phyloP scores from a whole-genome alignment of 2,797 vertebrate species.

The Aphelocoma californica region DNA sequence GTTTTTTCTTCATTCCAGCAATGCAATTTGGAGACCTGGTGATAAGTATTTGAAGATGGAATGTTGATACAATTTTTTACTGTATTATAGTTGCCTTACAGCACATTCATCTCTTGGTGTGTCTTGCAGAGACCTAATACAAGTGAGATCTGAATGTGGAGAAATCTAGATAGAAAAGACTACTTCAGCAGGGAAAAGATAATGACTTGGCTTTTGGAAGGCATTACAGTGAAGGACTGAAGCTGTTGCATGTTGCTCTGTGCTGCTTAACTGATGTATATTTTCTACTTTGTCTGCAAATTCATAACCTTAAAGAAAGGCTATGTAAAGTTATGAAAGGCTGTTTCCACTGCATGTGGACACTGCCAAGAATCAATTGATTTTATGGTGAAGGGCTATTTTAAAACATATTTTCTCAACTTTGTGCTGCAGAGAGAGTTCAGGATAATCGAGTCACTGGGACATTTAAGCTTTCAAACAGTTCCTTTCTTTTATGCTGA shows the following conservation, averaged over 20 bases:
- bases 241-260: not conserved
- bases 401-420: constrained; percentile 7
- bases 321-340: not conserved
- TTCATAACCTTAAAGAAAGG: not conserved
- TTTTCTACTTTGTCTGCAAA: not conserved
- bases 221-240: not conserved
- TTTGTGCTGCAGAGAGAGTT: not conserved
- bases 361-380: not conserved
- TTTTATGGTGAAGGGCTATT: not conserved
- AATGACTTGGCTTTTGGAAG: not conserved
- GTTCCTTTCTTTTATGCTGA: not conserved
- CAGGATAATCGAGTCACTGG: not conserved
- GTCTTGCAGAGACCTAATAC: not conserved
- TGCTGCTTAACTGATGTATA: not conserved
- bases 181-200: not conserved
- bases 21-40: not conserved
- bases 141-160: not conserved
- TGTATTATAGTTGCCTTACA: not conserved
- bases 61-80: not conserved
- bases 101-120: not conserved
- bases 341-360: not conserved
- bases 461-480: not conserved
- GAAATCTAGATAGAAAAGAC: not conserved
- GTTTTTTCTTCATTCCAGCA: not conserved
- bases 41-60: not conserved